Evolutionary conservation across 2,888 invertebrate species (phyloP).

Genomic region (Tethea ocularis): DNA sequence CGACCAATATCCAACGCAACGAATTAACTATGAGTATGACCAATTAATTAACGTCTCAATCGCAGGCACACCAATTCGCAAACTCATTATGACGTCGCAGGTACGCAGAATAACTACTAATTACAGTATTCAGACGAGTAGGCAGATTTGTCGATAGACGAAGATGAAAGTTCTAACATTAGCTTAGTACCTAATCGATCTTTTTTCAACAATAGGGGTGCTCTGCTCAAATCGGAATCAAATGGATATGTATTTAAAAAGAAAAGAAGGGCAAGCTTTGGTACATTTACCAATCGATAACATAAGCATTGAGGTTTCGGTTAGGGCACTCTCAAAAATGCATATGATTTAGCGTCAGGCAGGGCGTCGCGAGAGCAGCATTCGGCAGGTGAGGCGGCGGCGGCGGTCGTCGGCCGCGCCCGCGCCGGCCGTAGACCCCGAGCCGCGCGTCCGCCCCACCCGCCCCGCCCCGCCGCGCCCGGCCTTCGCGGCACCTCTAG

Average conservation of each 20-base stretch:
- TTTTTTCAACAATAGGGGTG: too few species aligned
- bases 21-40: not conserved
- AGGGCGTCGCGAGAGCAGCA: constrained; percentile 8
- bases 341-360: not conserved
- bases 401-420: constrained; percentile 30
- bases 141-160: not conserved
- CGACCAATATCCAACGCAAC: too few species aligned
- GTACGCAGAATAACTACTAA: not conserved
- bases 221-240: too few species aligned
- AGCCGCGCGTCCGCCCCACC: constrained; percentile 19
- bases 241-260: too few species aligned
- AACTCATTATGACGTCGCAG: not conserved
- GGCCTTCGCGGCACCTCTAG: constrained; percentile 27
- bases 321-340: not conserved
- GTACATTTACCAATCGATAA: not conserved
- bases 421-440: constrained; percentile 36
- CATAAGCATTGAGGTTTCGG: not conserved
- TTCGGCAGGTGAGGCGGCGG: constrained; percentile 24
- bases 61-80: not conserved
- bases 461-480: constrained; percentile 23
- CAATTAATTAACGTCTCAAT: not conserved
- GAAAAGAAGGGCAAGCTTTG: not conserved
- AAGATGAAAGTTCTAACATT: too few species aligned
- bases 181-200: too few species aligned
- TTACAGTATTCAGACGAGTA: not conserved